Percentiles rank a stretch among this genome's conserved stretches.
Evolutionary conservation across 2,113 vertebrate genomes (phyloP).

Genomic region (Myrmecophaga tridactyla): DNA sequence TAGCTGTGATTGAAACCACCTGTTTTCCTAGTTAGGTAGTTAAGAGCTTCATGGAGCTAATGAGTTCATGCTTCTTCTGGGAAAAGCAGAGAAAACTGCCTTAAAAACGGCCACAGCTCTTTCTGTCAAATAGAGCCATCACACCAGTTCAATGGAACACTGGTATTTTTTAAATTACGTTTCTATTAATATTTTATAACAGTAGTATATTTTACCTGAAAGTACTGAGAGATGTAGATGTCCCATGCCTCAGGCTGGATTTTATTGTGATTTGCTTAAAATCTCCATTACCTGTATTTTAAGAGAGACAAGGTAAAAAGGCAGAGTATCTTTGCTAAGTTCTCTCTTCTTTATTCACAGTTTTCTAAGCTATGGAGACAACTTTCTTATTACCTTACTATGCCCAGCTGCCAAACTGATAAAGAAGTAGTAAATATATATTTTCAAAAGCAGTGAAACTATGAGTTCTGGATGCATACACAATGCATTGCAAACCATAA

Average conservation of each 20-base stretch:
- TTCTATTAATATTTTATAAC: slow-evolving; percentile 56
- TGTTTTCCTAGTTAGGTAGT: background rate
- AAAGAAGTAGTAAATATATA: background rate
- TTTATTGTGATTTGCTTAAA: background rate
- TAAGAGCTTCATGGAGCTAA: background rate
- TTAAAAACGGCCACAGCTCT: background rate
- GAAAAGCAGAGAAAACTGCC: background rate
- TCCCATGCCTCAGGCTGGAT: background rate
- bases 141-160: background rate
- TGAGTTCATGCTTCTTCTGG: background rate
- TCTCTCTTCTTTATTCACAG: background rate
- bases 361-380: background rate
- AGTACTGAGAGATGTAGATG: background rate
- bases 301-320: background rate
- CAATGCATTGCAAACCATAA: background rate
- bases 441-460: background rate
- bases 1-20: background rate
- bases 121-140: background rate
- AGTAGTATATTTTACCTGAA: background rate
- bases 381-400: background rate
- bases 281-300: background rate
- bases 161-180: background rate
- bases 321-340: background rate
- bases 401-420: background rate
- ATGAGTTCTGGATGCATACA: background rate